Percentiles rank a stretch among this genome's conserved stretches.
These are phyloP conservation scores for Tolmerus cingulatus DNA, from an alignment of 2,888 invertebrate genomes.

Conservation along the genomic window DNA sequence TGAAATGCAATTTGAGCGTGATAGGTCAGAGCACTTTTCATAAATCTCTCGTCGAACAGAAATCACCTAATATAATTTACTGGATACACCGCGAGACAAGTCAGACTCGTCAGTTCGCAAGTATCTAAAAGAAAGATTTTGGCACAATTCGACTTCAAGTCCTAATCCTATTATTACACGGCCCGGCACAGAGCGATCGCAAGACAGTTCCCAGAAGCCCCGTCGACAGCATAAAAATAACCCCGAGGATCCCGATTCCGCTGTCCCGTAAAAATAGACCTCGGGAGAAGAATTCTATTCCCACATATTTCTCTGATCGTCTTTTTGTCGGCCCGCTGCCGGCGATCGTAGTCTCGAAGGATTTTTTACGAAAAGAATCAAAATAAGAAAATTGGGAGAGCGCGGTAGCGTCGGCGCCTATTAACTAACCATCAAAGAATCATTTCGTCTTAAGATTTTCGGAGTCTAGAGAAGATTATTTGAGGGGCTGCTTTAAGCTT, in stretches of 20 bases:
- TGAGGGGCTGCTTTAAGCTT: not conserved
- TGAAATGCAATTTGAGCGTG: not conserved
- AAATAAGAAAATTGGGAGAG: not conserved
- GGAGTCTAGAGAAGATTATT: not conserved
- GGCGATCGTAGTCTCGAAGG: not conserved
- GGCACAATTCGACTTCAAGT: not conserved
- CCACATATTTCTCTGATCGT: not conserved
- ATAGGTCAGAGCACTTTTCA: not conserved
- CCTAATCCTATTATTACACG: not conserved
- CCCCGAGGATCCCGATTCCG: slow-evolving; percentile 1
- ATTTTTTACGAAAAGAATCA: not conserved
- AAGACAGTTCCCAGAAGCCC: not conserved
- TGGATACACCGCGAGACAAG: not conserved
- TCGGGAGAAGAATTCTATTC: slow-evolving; percentile 1
- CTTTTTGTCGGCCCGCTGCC: slow-evolving; percentile 8
- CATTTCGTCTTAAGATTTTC: not conserved
- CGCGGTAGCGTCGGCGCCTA: not conserved
- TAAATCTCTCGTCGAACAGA: not conserved
- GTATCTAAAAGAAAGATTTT: not conserved
- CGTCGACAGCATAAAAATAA: slow-evolving; percentile 38
- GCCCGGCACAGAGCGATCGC: not conserved
- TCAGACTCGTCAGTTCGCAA: not conserved
- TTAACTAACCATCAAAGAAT: not conserved
- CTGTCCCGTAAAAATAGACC: slow-evolving; percentile 7
- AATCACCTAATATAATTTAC: not conserved